These are phyloP conservation scores for Margarornis squamiger DNA, from an alignment of 2,797 vertebrate species.

Conservation along the genomic window DNA sequence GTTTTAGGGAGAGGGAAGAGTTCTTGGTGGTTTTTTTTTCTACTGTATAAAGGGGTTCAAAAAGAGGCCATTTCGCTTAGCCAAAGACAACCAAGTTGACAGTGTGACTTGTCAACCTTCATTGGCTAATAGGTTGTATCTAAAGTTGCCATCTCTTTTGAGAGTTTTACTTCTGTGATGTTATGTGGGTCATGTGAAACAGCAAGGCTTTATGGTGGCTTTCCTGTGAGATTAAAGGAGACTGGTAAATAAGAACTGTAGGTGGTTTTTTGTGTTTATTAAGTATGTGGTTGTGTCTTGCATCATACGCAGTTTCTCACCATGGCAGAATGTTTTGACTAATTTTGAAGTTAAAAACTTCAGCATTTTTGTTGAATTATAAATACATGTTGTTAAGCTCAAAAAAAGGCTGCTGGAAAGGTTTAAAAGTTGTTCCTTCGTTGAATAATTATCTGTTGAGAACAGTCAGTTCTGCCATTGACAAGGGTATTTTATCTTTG, in stretches of 20 bases:
- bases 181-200: background rate
- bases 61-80: background rate
- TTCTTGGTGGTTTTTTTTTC: rapidly evolving
- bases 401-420: background rate
- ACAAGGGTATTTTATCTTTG: background rate
- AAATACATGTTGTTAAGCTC: background rate
- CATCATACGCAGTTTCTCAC: background rate
- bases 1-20: background rate
- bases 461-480: background rate
- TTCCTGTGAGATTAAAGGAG: background rate
- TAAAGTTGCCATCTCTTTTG: background rate
- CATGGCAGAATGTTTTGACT: background rate
- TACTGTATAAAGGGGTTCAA: background rate
- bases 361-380: background rate
- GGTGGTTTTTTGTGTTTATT: background rate
- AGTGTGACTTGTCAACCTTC: background rate
- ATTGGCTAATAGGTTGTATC: background rate
- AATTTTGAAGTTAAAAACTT: background rate
- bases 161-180: rapidly evolving
- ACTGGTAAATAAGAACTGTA: background rate
- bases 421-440: background rate
- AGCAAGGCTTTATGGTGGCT: background rate
- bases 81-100: background rate
- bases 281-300: background rate
- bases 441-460: background rate